These are phyloP conservation scores for Eleutherodactylus coqui DNA, from an alignment of 2,797 vertebrate species.

Conservation along the genomic window DNA sequence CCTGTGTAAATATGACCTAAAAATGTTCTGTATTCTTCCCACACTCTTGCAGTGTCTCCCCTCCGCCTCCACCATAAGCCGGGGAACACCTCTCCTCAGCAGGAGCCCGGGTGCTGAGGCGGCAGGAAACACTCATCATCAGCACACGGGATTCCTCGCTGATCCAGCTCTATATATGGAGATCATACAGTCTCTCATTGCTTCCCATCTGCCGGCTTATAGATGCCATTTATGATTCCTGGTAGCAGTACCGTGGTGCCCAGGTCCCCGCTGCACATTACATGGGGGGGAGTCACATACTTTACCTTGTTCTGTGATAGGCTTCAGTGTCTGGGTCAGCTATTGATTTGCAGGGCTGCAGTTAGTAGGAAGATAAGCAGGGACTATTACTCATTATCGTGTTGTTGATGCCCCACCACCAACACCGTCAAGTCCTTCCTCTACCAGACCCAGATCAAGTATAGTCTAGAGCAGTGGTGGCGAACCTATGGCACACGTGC, in stretches of 20 bases:
- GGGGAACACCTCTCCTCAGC: conserved; percentile 33
- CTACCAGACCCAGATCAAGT: too few species aligned
- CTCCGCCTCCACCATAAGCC: conserved; percentile 30
- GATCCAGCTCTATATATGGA: conserved; percentile 16
- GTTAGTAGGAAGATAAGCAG: neutral
- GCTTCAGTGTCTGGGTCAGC: neutral
- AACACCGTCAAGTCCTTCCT: too few species aligned
- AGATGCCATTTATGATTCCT: neutral
- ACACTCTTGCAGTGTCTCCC: neutral
- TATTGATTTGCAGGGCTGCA: neutral
- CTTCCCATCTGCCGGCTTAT: neutral
- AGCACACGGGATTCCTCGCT: conserved; percentile 24
- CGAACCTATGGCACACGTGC: too few species aligned
- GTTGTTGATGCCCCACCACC: neutral
- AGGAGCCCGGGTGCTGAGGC: neutral
- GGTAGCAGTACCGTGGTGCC: too few species aligned
- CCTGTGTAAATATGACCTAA: too few species aligned
- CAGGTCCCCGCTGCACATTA: neutral
- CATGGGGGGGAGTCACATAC: neutral
- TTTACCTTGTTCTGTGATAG: neutral
- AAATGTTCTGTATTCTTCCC: too few species aligned
- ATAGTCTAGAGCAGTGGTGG: too few species aligned
- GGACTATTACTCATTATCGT: neutral
- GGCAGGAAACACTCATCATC: conserved; percentile 35
- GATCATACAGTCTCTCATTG: neutral